phyloP scores from a whole-genome alignment of 2,888 invertebrate species.

The Ditula angustiorana region DNA sequence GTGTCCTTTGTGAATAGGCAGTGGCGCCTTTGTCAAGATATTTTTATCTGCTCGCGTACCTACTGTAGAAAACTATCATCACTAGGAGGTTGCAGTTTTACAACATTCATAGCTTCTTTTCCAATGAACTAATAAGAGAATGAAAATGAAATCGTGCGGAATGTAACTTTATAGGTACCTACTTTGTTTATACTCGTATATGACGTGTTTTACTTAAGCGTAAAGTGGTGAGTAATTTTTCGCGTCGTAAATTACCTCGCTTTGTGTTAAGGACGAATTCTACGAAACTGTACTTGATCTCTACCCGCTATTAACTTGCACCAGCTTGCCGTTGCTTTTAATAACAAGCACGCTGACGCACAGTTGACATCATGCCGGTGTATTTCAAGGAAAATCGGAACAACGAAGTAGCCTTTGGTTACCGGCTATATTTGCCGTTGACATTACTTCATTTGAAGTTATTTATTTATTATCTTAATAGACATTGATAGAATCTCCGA shows the following conservation, averaged over 20 bases:
- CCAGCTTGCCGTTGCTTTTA: neutral
- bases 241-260: neutral
- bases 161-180: too few relatives aligned
- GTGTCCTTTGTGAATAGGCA: too few relatives aligned
- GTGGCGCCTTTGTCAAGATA: too few relatives aligned
- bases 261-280: neutral
- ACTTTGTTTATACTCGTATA: too few relatives aligned
- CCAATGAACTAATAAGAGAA: too few relatives aligned
- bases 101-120: too few relatives aligned
- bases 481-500: neutral
- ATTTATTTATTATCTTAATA: neutral
- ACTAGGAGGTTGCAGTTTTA: too few relatives aligned
- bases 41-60: too few relatives aligned
- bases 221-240: neutral
- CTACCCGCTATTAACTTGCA: neutral
- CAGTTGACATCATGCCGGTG: slow-evolving; percentile 37
- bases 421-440: neutral
- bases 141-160: too few relatives aligned
- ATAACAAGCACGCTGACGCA: slow-evolving; percentile 36
- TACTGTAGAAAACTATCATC: too few relatives aligned
- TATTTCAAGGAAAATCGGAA: slow-evolving; percentile 40
- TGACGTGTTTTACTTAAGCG: neutral
- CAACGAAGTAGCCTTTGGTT: neutral
- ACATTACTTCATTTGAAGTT: neutral
- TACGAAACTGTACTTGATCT: neutral